Base-by-base conservation (phyloP, 2,888 invertebrate genomes). In the Habroteleia sp. region DNA sequence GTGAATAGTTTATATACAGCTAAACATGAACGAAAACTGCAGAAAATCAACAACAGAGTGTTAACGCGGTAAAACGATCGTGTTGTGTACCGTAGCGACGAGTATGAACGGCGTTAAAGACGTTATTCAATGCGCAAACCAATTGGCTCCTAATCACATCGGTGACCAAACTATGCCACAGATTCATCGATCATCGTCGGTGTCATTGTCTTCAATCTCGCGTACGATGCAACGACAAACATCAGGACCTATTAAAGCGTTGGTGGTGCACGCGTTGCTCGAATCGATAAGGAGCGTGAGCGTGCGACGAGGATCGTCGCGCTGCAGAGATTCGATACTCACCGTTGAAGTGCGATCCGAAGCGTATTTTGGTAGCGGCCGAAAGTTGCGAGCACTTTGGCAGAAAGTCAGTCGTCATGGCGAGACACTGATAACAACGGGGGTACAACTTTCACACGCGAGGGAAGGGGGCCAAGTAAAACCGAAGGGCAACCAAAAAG, bases 271-370 rank as follows among this genome's bases (percentile, higher is more conserved):
- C 37, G 10, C 46, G 48, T 44, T 44, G 17, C 27, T 17, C 35
- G 44, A 60, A 46, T 46, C 60, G 10, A 60, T 60, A 60, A 33
- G 13, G 33, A 16, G n/a, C 29, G 6, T 11, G 29, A 37, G 29
- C 10, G 25, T 17, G 33, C 1, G 4, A 25, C 5, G 39, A 1
- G 41, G 17, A 5, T 8, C 14, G 3, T 20, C 31, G 20, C 0
- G 17, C 5, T 33, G 6, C 48, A 8, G 0, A 8, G 10, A 16
- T 11, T 46, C 11, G 20, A 7, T 31, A 77, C 77, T 77, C 72
- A 77, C 74, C 77, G 72, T 72, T 68, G 58, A 74, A 72, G 48
- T 63, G 77, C 41, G 68, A 58, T 54, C 39, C 44, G 52, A 41
- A 54, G 60, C 62, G 54, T 20, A 35, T 29, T 50, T 39, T 42